Evolutionary conservation across 1,140 invertebrate genomes (phyloP), one percentile per base, ranked within the genome.

Genomic region (Drosophila malerkotliana): DNA sequence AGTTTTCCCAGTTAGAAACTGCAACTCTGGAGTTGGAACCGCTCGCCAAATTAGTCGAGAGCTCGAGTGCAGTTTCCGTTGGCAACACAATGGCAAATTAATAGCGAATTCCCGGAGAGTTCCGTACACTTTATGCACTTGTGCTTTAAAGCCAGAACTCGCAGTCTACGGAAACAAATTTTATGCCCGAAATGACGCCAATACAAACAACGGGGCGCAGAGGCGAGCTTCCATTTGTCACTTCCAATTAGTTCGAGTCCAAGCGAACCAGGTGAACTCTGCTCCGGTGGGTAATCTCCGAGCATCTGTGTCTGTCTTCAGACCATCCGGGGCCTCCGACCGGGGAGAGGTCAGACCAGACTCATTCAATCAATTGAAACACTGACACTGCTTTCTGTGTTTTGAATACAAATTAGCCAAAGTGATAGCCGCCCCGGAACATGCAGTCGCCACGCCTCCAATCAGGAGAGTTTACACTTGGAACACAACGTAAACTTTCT

Each of bases 341-440:
- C 9, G 5, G 52, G 51, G 44, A 4, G 24, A 41, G 45, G 39
- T 44, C 48, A 47, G 32, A 47, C 39, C 61, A 76, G 74, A 66
- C 56, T 66, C 74, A 88, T 87, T 88, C 82, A 87, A 87, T 87
- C 82, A 87, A 87, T 79, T 87, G 71, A 68, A 82, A 68, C 72
- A 67, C 78, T 63, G 74, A 73, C 72, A 62, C 59, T 69, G 76
- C 76, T 69, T 51, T 74, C 54, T 81, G 59, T 77, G 83, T 79
- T 77, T 88, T 88, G 83, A 88, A 88, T 88, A 88, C 83, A 88
- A 88, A 88, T 89, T 89, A 89, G 76, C 57, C 59, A 71, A 83
- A 83, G 79, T 72, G 83, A 79, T 79, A 62, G 74, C 61, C 66
- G 45, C 48, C 80, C 74, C 51, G 32, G 63, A 61, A 72, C 76